Conservation (phyloP, 2,113 vertebrate species). For the Gasterosteus aculeatus region DNA sequence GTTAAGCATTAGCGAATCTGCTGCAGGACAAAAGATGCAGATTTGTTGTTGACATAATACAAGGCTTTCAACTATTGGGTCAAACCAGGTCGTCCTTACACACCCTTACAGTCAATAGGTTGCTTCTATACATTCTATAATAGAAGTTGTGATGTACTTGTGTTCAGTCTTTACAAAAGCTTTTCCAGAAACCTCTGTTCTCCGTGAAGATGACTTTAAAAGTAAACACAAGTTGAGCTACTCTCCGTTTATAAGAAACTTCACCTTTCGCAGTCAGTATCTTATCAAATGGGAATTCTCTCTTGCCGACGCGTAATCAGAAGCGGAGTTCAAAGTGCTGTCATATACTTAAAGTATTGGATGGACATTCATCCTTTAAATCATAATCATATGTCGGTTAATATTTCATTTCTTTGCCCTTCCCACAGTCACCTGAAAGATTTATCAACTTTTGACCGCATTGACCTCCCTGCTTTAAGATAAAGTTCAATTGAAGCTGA, state of each 20-base stretch:
- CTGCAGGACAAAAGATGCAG: constrained; percentile 52
- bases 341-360: constrained; percentile 56
- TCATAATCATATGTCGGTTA: constrained; percentile 64
- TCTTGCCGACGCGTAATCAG: constrained; percentile 48
- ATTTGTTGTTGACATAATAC: constrained; percentile 46
- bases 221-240: background rate
- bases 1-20: constrained; percentile 67
- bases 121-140: constrained; percentile 2
- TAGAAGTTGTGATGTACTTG: background rate
- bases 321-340: constrained; percentile 71
- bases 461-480: constrained; percentile 63
- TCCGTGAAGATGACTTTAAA: background rate
- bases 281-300: constrained; percentile 67
- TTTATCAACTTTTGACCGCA: constrained; percentile 51
- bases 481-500: constrained; percentile 18
- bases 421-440: constrained; percentile 35
- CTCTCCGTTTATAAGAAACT: constrained; percentile 31
- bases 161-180: background rate
- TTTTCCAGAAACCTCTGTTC: background rate
- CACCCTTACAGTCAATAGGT: constrained; percentile 9
- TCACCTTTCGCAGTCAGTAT: constrained; percentile 49
- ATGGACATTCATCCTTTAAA: constrained; percentile 45
- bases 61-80: constrained; percentile 18
- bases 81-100: constrained; percentile 15
- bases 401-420: constrained; percentile 70